These are phyloP conservation scores for Tympanuchus pallidicinctus DNA, from an alignment of 2,113 vertebrate species.

Conservation along the genomic window DNA sequence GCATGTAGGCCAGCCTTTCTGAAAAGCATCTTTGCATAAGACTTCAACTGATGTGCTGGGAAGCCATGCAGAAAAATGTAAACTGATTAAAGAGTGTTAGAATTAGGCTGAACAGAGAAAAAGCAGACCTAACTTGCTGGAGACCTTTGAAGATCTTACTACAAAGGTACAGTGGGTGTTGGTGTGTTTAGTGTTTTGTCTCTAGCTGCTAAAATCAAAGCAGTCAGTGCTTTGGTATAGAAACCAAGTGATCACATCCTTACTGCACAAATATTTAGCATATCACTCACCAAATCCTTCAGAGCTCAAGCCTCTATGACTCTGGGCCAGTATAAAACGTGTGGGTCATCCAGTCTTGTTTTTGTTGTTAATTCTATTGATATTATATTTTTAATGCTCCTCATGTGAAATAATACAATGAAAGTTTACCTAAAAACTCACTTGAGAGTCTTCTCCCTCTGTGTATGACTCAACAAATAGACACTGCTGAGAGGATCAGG, in stretches of 20 bases:
- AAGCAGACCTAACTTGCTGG: conserved; percentile 40
- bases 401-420: conserved; percentile 9
- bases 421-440: conserved; percentile 13
- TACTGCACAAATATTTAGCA: conserved; percentile 22
- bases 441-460: conserved; percentile 5
- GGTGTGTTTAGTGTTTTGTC: not conserved
- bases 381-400: not conserved
- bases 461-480: conserved; percentile 30
- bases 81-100: not conserved
- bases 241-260: conserved; percentile 21
- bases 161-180: conserved; percentile 8
- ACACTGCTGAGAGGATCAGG: not conserved
- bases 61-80: conserved; percentile 10
- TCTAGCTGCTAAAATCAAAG: conserved; percentile 63
- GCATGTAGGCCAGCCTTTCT: not conserved
- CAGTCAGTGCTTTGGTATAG: not conserved
- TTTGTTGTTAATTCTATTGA: not conserved
- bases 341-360: not conserved
- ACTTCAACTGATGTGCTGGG: not conserved
- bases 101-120: conserved; percentile 1
- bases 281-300: not conserved
- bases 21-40: not conserved
- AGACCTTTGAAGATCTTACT: conserved; percentile 56
- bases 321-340: not conserved
- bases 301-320: not conserved